Base-by-base conservation (phyloP, 1,140 invertebrate genomes). In the Halyomorpha halys region DNA sequence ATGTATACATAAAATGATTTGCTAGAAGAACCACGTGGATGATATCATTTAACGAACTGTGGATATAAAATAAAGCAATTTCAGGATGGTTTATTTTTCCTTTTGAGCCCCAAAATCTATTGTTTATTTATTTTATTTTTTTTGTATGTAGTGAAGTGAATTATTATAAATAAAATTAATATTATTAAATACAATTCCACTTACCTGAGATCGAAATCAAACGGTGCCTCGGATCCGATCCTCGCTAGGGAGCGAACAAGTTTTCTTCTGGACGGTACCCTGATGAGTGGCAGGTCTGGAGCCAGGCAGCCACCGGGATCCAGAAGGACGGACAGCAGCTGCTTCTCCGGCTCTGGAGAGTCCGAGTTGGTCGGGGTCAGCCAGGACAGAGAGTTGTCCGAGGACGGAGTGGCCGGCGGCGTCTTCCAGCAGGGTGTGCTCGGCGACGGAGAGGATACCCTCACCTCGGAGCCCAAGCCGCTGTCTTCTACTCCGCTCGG, bases 281-380 rank as follows among this genome's bases (percentile, higher is more conserved):
- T 14, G 27, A 14, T 16, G 4, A 64, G 34, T 5, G 63, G 53
- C 21, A 44, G 53, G 18, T 44, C 51, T 2, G 63, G 63, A 9
- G 63, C 63, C 16, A 59, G 51, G 27, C 34, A 21, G 9, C 44
- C 53, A 13, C 54, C 51, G 2, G 63, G 56, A 23, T 65, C 64
- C 9, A 65, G 18, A 0, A 65, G 60, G 5, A 65, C 64, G 11
- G 64, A 61, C 59, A 65, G 56, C 47, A 65, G 34, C 21, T 56
- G 64, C 21, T 65, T 65, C 30, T 62, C 64, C 44, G 64, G 56
- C n/a, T 44, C 30, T 1, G 59, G 59, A 0, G 27, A 19, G 13
- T 60, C 59, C n/a, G 51, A 63, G 23, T 67, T 62, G 4, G 66
- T 63, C 2, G 65, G 65, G 11, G 68, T 69, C 51, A 67, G 68